phyloP scores from a whole-genome alignment of 2,113 vertebrate species.

The Grus americana region DNA sequence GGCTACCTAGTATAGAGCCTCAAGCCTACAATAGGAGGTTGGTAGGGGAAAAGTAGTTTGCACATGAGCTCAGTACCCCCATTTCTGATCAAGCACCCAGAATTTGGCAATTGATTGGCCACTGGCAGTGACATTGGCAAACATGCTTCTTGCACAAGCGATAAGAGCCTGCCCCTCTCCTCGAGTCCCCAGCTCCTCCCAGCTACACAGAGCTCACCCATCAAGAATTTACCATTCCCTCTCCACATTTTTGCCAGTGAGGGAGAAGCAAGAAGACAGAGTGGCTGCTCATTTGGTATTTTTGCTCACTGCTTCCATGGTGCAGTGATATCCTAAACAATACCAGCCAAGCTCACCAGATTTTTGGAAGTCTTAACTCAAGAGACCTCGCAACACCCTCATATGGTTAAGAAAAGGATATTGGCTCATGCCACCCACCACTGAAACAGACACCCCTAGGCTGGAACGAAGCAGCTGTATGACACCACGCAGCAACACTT shows the following conservation, averaged over 20 bases:
- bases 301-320: background rate
- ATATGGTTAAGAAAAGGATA: background rate
- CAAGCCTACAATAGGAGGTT: background rate
- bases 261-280: background rate
- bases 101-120: background rate
- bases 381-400: conserved; percentile 34
- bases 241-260: background rate
- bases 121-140: background rate
- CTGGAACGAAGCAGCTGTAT: conserved; percentile 67
- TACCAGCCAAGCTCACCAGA: background rate
- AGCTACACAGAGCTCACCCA: background rate
- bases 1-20: background rate
- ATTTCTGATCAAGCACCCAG: background rate
- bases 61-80: background rate
- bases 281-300: background rate
- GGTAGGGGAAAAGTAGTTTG: background rate
- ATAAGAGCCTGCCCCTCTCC: background rate
- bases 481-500: conserved; percentile 55
- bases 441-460: conserved; percentile 46
- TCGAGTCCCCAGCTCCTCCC: background rate
- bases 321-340: background rate
- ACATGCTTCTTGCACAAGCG: background rate
- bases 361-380: conserved; percentile 2
- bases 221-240: background rate
- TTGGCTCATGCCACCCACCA: conserved; percentile 61